These are phyloP conservation scores for Esox niger DNA, from an alignment of 2,113 vertebrate species.

Conservation along the genomic window DNA sequence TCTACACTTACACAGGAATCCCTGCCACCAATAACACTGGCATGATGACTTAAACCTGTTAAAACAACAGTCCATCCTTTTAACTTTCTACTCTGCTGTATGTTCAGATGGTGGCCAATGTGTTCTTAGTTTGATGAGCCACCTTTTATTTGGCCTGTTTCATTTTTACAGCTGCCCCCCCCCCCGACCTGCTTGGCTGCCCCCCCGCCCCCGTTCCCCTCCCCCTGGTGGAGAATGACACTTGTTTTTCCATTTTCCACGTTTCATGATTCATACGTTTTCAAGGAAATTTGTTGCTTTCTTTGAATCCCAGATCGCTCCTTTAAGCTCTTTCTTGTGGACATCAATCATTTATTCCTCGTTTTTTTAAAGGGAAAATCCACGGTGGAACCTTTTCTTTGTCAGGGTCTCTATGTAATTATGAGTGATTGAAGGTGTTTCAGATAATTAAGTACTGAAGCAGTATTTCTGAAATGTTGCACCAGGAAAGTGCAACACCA, in stretches of 20 bases:
- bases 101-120: slow-evolving; percentile 29
- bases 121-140: slow-evolving; percentile 27
- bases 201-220: neutral
- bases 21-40: slow-evolving; percentile 18
- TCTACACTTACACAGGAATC: neutral
- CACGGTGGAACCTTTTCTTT: too few species aligned
- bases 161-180: slow-evolving; percentile 43
- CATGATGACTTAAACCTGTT: slow-evolving; percentile 35
- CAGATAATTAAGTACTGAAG: too few species aligned
- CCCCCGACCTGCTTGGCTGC: neutral
- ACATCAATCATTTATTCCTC: slow-evolving; percentile 1
- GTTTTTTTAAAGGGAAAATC: too few species aligned
- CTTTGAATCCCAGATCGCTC: too few species aligned
- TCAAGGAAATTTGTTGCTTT: neutral
- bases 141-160: slow-evolving; percentile 20
- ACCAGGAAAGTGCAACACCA: too few species aligned
- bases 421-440: too few species aligned
- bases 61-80: slow-evolving; percentile 10
- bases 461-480: too few species aligned
- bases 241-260: slow-evolving; percentile 8
- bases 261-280: neutral
- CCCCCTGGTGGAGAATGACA: neutral
- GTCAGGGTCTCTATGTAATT: too few species aligned
- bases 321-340: neutral
- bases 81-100: slow-evolving; percentile 10